Base-by-base conservation (phyloP, 2,113 vertebrate species). In the Hirundichthys speculiger region DNA sequence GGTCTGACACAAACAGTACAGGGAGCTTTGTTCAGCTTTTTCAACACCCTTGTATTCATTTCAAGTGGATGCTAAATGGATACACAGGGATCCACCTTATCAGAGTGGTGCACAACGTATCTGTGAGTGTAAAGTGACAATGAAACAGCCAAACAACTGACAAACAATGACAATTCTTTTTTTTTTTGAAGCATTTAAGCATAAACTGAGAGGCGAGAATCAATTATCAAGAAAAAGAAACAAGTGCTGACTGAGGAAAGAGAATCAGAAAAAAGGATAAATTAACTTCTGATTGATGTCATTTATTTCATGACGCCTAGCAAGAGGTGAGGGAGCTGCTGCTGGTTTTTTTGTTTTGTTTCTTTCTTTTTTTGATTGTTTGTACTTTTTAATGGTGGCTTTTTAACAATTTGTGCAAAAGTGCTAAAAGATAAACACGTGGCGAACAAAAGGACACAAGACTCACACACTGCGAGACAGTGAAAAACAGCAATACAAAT, bases 1-100 rank as follows among this genome's bases (percentile, higher is more conserved):
- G 75, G 66, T 82, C 71, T 73, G 67, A 90, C 86, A 89, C 83
- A 89, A 75, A 88, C 61, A 83, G 80, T 79, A 80, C 74, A 82
- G 62, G 40, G 64, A 52, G 60, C 50, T 68, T 55, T 38, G 20
- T 38, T 78, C 22, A 30, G 55, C 69, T 45, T 64, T 16, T 20
- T 20, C 64, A 73, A 77, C 55, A 73, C 71, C 82, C 79, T 82
- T 87, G 82, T 88, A 86, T 90, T 87, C 86, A 88, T 88, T 86
- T 81, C 45, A 65, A 57, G 54, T 58, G 51, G 56, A 60, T 45
- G 76, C 73, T 72, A 81, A 85, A 89, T 86, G 86, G 77, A 91
- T 91, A 88, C 86, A 90, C 82, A 43, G 81, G 81, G 63, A 64
- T 79, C 69, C 77, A 80, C 79, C 69, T 84, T 56, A 22, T 78